phyloP scores from a whole-genome alignment of 2,113 vertebrate species.

The Rostratula benghalensis region DNA sequence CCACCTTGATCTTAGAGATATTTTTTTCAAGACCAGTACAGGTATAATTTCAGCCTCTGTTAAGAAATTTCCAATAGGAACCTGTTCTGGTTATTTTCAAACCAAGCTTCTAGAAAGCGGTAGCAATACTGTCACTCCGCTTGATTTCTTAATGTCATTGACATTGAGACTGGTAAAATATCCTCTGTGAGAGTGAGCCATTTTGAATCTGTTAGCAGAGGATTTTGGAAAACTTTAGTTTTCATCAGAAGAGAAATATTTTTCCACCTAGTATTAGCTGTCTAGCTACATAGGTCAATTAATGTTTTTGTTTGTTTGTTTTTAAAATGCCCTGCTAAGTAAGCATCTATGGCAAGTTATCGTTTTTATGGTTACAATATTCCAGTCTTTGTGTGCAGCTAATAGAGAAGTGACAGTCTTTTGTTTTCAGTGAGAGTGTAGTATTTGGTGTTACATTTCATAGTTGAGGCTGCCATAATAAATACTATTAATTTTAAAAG shows the following conservation, averaged over 20 bases:
- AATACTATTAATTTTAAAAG: neutral
- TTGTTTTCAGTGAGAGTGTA: neutral
- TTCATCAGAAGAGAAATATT: neutral
- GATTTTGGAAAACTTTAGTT: neutral
- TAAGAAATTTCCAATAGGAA: neutral
- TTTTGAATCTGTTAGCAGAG: neutral
- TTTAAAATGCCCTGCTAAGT: neutral
- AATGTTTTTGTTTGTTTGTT: neutral
- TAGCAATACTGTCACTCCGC: neutral
- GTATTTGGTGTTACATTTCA: neutral
- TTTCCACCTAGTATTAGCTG: neutral
- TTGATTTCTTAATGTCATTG: neutral
- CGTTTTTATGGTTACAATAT: neutral
- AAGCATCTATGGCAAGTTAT: neutral
- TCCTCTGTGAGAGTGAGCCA: neutral
- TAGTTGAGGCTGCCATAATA: neutral
- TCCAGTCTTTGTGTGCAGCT: neutral
- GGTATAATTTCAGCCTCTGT: neutral
- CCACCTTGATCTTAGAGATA: neutral
- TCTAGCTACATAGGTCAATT: neutral
- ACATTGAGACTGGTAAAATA: neutral
- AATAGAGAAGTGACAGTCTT: neutral
- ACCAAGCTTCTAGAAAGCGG: neutral
- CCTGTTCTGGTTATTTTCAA: neutral
- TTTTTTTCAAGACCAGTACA: neutral